phyloP scores from a whole-genome alignment of 2,113 vertebrate genomes.

The Romanogobio albipinnatus region DNA sequence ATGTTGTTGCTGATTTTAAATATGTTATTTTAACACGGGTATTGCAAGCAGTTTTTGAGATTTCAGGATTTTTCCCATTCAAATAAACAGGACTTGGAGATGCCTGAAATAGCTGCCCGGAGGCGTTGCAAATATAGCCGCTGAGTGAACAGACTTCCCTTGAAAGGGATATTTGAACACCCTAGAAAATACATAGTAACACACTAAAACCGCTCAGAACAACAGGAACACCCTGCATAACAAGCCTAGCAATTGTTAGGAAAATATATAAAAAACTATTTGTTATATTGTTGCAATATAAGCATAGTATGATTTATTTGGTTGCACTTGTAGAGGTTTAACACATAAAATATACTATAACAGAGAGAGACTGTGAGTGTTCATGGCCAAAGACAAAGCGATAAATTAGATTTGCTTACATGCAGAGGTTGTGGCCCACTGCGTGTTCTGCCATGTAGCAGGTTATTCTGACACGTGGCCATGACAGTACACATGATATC shows the following conservation, averaged over 20 bases:
- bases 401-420: conserved; percentile 19
- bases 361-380: neutral
- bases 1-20: too few species aligned
- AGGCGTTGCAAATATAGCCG: too few species aligned
- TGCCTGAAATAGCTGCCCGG: too few species aligned
- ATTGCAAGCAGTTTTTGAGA: too few species aligned
- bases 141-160: too few species aligned
- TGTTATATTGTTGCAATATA: neutral
- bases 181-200: neutral
- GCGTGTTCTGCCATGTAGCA: conserved; percentile 14
- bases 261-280: neutral
- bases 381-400: neutral
- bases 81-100: too few species aligned
- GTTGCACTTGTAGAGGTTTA: neutral
- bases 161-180: too few species aligned
- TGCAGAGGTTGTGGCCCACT: neutral
- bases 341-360: neutral
- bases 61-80: too few species aligned
- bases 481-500: conserved; percentile 39
- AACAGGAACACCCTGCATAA: neutral
- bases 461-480: neutral
- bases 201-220: neutral
- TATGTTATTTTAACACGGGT: too few species aligned
- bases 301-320: neutral
- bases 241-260: neutral